Base-by-base conservation (phyloP, 2,888 invertebrate genomes). In the Hyposoter didymator region DNA sequence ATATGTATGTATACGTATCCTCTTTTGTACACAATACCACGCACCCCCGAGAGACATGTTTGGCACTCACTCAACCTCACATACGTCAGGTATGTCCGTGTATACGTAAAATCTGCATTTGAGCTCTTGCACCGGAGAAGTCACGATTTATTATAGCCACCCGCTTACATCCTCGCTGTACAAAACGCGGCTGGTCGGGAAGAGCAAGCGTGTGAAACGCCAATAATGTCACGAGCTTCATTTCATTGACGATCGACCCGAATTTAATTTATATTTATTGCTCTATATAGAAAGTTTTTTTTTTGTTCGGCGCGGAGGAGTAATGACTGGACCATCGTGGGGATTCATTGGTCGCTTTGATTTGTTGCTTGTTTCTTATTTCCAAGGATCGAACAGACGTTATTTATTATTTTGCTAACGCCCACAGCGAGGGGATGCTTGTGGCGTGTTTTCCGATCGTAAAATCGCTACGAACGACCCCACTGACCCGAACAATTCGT, bases 21-120 rank as follows among this genome's bases (percentile, higher is more conserved):
- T 17, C 74, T 74, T 70, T 39, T 47, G 75, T 47, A 28, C 70
- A 78, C 43, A 70, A 49, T 75, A 49, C 49, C 12, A 64, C 49
- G 66, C 28, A 66, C 28, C 66, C 59, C 59, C 35, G 19, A 10
- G 79, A 64, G 62, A 79, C 62, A 72, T 72, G 72, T 73, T 52
- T 80, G 80, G 80, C 73, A 73, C 73, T 73, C 79, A 35, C 45
- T 64, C 69, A 32, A 70, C 45, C 69, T 35, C 52, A 32, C 22
- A 78, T 39, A 69, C 55, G 78, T 49, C 35, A 17, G 66, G 32
- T 72, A 52, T 35, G 39, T 28, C 17, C 22, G 69, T 62, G 35
- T 59, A 45, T 49, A 73, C 55, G 52, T 72, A 91, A 66, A 67
- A 92, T 91, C 91, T 92, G 92, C 90, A 91, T 92, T 91, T 92